A percentile compares a stretch with the other conserved stretches of the same genome.
Conservation (phyloP, 2,797 vertebrate genomes). For the Lacerta bilineata region DNA sequence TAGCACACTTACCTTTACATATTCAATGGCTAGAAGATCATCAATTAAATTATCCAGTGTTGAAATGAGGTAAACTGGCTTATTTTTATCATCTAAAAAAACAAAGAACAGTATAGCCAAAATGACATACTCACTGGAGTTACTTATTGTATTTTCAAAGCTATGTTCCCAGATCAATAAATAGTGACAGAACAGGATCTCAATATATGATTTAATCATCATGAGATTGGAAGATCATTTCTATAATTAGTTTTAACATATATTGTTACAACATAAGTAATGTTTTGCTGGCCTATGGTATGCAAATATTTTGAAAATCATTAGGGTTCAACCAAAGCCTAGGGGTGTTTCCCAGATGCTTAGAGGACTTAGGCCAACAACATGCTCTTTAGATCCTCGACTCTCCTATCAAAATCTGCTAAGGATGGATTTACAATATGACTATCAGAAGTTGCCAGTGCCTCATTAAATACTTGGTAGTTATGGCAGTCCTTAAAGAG, state of each 20-base stretch:
- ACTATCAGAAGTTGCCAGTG: no score
- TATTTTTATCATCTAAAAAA: constrained; percentile 87
- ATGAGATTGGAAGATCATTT: not conserved
- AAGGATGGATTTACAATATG: no score
- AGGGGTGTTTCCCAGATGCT: no score
- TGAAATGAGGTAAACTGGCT: constrained; percentile 92
- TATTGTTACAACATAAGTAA: not conserved
- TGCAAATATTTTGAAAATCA: not conserved
- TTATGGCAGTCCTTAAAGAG: no score
- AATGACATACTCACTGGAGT: not conserved
- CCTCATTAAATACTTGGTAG: no score
- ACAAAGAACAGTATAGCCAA: not conserved
- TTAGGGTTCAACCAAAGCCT: not conserved
- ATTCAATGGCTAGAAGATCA: constrained; percentile 93
- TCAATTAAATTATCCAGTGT: constrained; percentile 93
- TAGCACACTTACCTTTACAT: constrained; percentile 85
- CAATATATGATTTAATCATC: not conserved
- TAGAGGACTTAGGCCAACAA: no score
- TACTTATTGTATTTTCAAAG: not conserved
- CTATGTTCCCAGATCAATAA: not conserved
- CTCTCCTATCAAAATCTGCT: no score
- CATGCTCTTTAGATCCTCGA: no score
- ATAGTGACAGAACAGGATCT: not conserved
- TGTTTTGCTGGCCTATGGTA: not conserved
- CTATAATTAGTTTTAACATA: not conserved